Base-by-base conservation (phyloP, 2,797 vertebrate species). In the Anguilla marmorata region DNA sequence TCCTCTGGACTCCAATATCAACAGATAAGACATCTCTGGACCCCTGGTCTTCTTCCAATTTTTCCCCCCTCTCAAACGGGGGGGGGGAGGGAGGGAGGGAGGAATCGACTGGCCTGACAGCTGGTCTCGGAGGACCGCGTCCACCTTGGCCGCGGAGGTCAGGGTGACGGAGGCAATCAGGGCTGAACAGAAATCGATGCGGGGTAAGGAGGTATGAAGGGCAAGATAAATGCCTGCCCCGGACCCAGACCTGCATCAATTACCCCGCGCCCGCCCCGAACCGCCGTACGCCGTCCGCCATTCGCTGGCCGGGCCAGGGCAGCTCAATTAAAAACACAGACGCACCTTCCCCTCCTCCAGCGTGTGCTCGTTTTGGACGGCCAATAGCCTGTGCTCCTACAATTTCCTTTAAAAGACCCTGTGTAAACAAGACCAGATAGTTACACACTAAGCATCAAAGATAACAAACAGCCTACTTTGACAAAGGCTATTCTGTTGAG, bases 41-140 rank as follows among this genome's bases (percentile, higher is more conserved):
- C 86, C 89, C 87, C 89, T 90, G 90, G 90, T 86, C 84, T 50
- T 50, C 30, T 24, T 89, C 91, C 91, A 90, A 82, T 58, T 66
- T 66, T 48, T 19, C 24, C 0, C 69, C 30, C n/a, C 3, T 33
- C 30, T 76, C 33, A 16, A 16, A 16, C 74, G 11, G 74, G 12
- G 33, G 66, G 63, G 63, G 8, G 63, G n/a, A 19, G 30, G 30
- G 33, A 2, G 27, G 5, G 69, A 21, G 88, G 89, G 87, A 85
- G 89, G 88, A 91, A 91, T 85, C 88, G 92, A 92, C 89, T 86
- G 83, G 87, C 74, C 89, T 91, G 90, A 92, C 90, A 90, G 89
- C 87, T 85, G 66, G 84, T 92, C 89, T 85, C 92, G 33, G 84
- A 66, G 89, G 90, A 91, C 88, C 79, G 66, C 69, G 37, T 52